These are phyloP conservation scores for Leptonema lineaticorne DNA, from an alignment of 1,140 invertebrate genomes.

Conservation along the genomic window DNA sequence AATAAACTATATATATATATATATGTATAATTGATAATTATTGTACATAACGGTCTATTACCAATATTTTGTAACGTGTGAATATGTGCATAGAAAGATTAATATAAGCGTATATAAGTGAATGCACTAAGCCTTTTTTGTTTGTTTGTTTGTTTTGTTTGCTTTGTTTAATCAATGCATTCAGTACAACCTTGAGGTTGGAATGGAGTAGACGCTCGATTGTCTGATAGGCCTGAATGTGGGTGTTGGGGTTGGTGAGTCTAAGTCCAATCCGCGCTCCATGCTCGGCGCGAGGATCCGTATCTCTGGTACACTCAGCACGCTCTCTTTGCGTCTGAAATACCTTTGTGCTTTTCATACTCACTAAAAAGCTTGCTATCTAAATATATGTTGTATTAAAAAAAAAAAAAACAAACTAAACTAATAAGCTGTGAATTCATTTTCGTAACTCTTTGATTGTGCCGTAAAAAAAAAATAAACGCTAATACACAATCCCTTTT, in stretches of 20 bases:
- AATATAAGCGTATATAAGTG: background rate
- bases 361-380: constrained; percentile 40
- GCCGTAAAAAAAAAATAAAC: too few relatives aligned
- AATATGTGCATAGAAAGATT: background rate
- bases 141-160: too few relatives aligned
- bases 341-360: constrained; percentile 40
- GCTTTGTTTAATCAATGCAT: constrained; percentile 22
- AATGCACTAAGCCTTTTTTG: constrained; percentile 8
- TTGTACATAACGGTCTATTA: too few relatives aligned
- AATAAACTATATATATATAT: too few relatives aligned
- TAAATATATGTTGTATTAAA: constrained; percentile 22
- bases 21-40: too few relatives aligned
- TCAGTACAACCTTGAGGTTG: constrained; percentile 40
- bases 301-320: constrained; percentile 70
- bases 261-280: constrained; percentile 68
- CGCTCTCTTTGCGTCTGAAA: constrained; percentile 68
- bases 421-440: constrained; percentile 30
- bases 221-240: constrained; percentile 43
- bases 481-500: too few relatives aligned
- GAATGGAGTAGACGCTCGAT: constrained; percentile 42
- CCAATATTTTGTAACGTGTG: too few relatives aligned
- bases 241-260: constrained; percentile 43
- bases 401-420: constrained; percentile 6
- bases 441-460: too few relatives aligned
- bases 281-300: constrained; percentile 75